Base-by-base conservation (phyloP, 92 coral and sea anemone species). In the Anthopleura xanthogrammica region DNA sequence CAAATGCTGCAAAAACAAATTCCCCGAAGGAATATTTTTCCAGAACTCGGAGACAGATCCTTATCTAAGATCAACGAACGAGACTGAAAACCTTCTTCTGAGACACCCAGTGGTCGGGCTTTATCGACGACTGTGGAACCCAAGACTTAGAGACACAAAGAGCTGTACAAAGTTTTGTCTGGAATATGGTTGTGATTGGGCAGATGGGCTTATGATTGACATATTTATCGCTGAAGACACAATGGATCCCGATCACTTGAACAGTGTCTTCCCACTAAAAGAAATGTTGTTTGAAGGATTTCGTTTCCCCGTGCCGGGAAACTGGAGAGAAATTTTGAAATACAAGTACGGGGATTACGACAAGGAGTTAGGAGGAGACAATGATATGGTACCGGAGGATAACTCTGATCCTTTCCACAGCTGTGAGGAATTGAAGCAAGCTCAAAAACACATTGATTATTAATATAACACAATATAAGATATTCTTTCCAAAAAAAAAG, bases 121-220 rank as follows among this genome's bases (percentile, higher is more conserved):
- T 9, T 91, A 88, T 76, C 17, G 16, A 52, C 17, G 7, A 14
- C 80, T 87, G 3, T 60, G 78, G 81, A 88, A 91, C 62, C 92
- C 85, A 9, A 84, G 94, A 22, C 73, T 91, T 8, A 40, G 94
- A 39, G 94, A 91, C 82, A 79, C 23, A 8, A 55, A 71, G 14
- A 91, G 94, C 68, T 88, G 94, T 50, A 82, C 90, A 36, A 82
- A 83, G 23, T 86, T 79, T 60, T 91, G 94, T 54, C 78, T 88
- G 13, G 12, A n/a, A 48, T 60, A 88, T 6, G 84, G 65, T 16
- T 91, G 94, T 60, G 60, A 83, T 5, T 91, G 94, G 94, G 92
- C 82, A 52, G 94, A 91, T 77, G 94, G 94, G 24, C 84, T 91
- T 9, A 86, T 88, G 92, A 71, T 91, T 6, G 94, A 91, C 57